Conservation (phyloP, 2,113 vertebrate species). For the Bos javanicus region DNA sequence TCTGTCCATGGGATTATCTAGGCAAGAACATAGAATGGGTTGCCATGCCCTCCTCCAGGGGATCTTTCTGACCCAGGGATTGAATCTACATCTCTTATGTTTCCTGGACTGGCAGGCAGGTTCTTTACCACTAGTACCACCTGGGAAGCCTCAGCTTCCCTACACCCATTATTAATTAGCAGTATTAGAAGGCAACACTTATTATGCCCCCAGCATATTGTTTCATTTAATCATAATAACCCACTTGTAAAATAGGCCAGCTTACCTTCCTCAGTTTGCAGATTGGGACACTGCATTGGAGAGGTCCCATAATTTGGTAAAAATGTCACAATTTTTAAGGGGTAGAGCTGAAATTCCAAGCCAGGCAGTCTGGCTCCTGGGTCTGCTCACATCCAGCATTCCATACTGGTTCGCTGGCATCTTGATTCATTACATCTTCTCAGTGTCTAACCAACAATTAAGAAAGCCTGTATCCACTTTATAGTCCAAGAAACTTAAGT, state of each 20-base stretch:
- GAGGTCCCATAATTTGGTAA: neutral
- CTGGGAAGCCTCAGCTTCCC: neutral
- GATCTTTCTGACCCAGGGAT: neutral
- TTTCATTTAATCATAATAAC: neutral
- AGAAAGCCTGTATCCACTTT: neutral
- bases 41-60: neutral
- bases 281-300: neutral
- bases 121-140: neutral
- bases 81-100: neutral
- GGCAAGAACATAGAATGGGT: neutral
- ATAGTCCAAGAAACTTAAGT: neutral
- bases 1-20: neutral
- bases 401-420: neutral
- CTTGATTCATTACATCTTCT: neutral
- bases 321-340: neutral
- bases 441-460: neutral
- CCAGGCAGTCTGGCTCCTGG: neutral
- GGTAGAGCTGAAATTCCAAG: neutral
- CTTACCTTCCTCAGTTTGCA: neutral
- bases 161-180: neutral
- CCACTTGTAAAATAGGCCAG: neutral
- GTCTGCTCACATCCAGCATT: neutral
- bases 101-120: neutral
- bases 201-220: neutral
- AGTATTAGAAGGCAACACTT: too few relatives aligned